These are phyloP conservation scores for Ectobius pallidus DNA, from an alignment of 2,888 invertebrate species.

Conservation along the genomic window DNA sequence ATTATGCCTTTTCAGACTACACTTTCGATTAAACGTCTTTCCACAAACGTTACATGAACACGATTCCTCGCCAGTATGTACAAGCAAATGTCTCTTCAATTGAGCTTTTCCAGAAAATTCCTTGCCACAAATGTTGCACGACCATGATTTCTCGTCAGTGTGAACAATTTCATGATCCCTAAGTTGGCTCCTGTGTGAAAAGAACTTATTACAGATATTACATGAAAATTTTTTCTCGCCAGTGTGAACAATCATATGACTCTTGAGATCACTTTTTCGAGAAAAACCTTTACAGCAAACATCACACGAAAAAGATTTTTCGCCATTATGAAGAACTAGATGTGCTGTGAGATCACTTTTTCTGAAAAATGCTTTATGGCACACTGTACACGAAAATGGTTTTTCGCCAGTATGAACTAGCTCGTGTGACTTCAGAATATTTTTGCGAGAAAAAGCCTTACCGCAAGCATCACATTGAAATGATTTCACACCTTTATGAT, in stretches of 20 bases:
- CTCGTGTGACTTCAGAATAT: neutral
- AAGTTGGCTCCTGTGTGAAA: neutral
- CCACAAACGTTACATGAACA: neutral
- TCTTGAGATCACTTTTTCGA: neutral
- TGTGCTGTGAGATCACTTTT: neutral
- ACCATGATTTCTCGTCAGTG: neutral
- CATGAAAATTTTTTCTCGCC: neutral
- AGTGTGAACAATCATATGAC: neutral
- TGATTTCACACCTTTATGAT: neutral
- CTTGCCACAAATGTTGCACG: neutral
- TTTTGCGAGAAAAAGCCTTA: neutral
- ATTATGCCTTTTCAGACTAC: too few species aligned
- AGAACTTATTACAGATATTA: neutral
- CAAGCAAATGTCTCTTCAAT: neutral
- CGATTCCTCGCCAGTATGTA: neutral
- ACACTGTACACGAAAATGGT: neutral
- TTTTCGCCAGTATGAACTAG: neutral
- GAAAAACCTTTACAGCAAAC: neutral
- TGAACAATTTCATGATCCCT: neutral
- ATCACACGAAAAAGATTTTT: neutral
- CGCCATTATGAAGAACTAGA: neutral
- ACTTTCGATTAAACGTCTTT: neutral
- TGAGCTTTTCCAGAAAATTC: neutral
- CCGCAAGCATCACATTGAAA: neutral
- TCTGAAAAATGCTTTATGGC: neutral